Evolutionary conservation across 2,113 vertebrate species (phyloP), one percentile per base, ranked within the genome.

Genomic region (Sarotherodon lohbergeri): DNA sequence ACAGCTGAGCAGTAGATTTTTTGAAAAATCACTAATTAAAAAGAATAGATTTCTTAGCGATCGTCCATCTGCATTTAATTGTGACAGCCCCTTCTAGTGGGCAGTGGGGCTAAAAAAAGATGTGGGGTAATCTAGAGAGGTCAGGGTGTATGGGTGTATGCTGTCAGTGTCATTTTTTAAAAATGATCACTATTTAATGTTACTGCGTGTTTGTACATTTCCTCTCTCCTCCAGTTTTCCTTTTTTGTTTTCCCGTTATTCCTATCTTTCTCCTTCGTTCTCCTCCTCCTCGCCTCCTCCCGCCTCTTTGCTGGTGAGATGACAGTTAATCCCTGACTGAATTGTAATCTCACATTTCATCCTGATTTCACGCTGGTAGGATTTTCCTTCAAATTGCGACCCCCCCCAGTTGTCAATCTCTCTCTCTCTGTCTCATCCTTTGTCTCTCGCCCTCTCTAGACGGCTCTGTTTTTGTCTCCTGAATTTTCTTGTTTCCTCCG

Each of bases 321-420:
- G 89, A 86, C 83, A 87, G 84, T 82, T 94, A 92, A 93, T 93
- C 87, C 89, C 68, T 88, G 57, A 61, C 87, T 91, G 85, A 90
- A 93, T 91, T 92, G 90, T 90, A 92, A 94, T 90, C 93, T 94
- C 91, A 91, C 89, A 91, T 89, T 94, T 94, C 91, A 89, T 93
- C 88, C 94, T 83, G 84, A 94, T 94, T 94, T 94, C 92, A 91
- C 79, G 34, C 88, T 7, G 63, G 83, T 81, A 83, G 93, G 93
- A 90, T 93, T 94, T 94, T 83, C 88, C 34, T 85, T 87, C 68
- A 89, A 81, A 90, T 90, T 86, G 86, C 29, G 61, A 90, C 66
- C 27, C 83, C 83, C 46, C 32, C 89, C 85, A 82, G 76, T 88
- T 91, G 88, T 90, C 83, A 82, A 78, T 91, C 86, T 66, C 63